These are phyloP conservation scores for Stenodera caucasica DNA, from an alignment of 2,888 invertebrate species.

Conservation along the genomic window DNA sequence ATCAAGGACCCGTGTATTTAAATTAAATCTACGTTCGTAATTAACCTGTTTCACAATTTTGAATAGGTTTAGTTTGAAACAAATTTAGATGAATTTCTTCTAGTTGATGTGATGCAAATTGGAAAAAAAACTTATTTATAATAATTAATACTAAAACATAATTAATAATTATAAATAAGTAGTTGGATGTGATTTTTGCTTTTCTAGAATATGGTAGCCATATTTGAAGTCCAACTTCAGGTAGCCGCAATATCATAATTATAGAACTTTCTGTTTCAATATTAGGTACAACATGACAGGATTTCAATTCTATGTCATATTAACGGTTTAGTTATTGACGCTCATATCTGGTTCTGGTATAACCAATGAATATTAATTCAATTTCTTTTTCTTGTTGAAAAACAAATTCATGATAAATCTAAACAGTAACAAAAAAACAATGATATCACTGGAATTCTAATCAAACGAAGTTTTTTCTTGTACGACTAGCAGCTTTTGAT, in stretches of 20 bases:
- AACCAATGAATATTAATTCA: background rate
- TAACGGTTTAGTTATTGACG: background rate
- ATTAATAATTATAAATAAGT: too few species aligned
- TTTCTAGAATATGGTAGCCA: background rate
- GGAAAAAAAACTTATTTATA: too few species aligned
- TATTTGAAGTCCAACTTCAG: background rate
- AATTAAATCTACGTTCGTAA: constrained; percentile 41
- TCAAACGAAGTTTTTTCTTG: background rate
- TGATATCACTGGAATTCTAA: background rate
- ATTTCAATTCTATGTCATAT: background rate
- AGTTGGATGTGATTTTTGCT: background rate
- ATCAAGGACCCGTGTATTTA: constrained; percentile 37
- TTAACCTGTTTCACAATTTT: constrained; percentile 40
- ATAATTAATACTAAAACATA: too few species aligned
- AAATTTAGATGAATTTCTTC: background rate
- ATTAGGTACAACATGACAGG: background rate
- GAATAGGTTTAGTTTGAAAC: constrained; percentile 24
- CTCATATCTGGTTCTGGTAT: background rate
- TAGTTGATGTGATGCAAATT: background rate
- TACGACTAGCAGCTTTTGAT: background rate
- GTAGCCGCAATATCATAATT: background rate
- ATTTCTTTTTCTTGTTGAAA: too few species aligned
- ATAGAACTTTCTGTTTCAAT: background rate
- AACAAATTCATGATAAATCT: background rate
- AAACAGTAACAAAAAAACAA: too few species aligned